These are phyloP conservation scores for Dreissena polymorpha DNA, from an alignment of 1,140 invertebrate species.

Conservation along the genomic window DNA sequence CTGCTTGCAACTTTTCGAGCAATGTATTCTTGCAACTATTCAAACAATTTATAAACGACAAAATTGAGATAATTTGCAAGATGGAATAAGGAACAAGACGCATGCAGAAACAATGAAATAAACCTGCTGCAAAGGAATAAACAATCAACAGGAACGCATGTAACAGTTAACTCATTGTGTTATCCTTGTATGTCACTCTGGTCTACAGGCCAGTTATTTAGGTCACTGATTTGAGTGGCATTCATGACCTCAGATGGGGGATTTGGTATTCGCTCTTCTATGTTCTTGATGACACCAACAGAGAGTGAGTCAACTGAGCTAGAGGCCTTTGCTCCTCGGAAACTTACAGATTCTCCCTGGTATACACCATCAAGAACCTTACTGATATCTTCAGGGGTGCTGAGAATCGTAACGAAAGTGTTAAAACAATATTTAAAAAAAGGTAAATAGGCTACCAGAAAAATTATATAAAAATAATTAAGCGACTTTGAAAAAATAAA, in stretches of 20 bases:
- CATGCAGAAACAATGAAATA: background rate
- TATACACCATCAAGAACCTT: constrained; percentile 23
- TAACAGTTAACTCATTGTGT: constrained; percentile 11
- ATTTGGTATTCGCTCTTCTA: constrained; percentile 16
- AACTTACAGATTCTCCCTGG: constrained; percentile 25
- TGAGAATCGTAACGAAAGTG: background rate
- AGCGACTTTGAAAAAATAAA: background rate
- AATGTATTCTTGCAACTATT: constrained; percentile 2
- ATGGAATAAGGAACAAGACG: background rate
- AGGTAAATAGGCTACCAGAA: background rate
- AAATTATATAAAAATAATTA: constrained; percentile 19
- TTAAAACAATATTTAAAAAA: too few relatives aligned
- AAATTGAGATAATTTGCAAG: background rate
- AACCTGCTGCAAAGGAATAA: background rate
- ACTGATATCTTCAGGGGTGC: constrained; percentile 21
- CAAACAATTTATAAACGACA: constrained; percentile 9
- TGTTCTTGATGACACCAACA: constrained; percentile 12
- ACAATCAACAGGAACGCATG: constrained; percentile 21
- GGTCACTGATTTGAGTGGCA: constrained; percentile 23
- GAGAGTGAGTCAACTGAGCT: constrained; percentile 9
- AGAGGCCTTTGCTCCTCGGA: constrained; percentile 18
- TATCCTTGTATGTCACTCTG: constrained; percentile 24
- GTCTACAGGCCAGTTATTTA: constrained; percentile 35
- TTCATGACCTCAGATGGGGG: constrained; percentile 26
- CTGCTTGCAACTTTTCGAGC: background rate